Evolutionary conservation across 2,113 vertebrate genomes (phyloP).

Genomic region (Naja naja): DNA sequence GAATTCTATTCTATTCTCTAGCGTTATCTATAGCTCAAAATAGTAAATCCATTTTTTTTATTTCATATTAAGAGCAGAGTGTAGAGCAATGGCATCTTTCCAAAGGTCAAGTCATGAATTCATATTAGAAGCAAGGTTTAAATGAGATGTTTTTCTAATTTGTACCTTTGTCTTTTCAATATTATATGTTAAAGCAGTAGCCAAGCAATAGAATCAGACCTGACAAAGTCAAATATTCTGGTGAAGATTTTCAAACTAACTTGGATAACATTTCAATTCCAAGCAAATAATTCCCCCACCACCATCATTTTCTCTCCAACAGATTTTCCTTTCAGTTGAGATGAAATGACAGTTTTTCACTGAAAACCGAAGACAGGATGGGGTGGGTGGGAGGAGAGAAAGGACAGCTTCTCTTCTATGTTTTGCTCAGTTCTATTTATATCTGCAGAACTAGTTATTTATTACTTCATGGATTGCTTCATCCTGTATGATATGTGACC

Average conservation of each 20-base stretch:
- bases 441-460: background rate
- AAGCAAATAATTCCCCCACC: background rate
- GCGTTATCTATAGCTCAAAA: background rate
- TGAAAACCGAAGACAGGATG: background rate
- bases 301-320: background rate
- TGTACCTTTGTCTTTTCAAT: background rate
- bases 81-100: background rate
- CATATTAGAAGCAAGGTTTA: background rate
- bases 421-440: conserved; percentile 1
- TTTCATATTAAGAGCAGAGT: background rate
- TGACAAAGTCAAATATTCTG: background rate
- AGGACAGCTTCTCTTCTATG: background rate
- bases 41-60: too few relatives aligned
- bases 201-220: background rate
- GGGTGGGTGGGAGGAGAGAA: background rate
- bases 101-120: background rate
- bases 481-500: background rate
- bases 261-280: background rate
- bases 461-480: conserved; percentile 32
- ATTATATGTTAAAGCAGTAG: background rate
- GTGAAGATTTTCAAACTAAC: background rate
- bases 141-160: background rate
- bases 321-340: conserved; percentile 3
- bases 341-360: background rate
- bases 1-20: background rate